phyloP scores from a whole-genome alignment of 2,888 invertebrate species.

The Scaptomyza tumidula region DNA sequence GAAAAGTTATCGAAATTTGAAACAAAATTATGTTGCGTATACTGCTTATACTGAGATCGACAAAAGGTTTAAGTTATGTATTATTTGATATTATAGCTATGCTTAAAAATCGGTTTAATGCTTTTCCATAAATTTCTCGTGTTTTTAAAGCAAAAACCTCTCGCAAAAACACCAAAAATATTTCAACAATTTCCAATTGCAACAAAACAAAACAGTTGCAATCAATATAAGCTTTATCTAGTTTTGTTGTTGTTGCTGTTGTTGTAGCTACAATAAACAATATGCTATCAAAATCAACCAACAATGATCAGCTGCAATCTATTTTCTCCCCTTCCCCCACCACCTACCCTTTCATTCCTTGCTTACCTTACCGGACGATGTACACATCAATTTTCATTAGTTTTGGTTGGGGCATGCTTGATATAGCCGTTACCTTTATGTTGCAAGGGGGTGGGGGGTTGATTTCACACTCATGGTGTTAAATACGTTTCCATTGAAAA shows the following conservation, averaged over 20 bases:
- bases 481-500: slow-evolving; percentile 54
- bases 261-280: neutral
- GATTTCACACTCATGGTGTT: slow-evolving; percentile 27
- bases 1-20: too few relatives aligned
- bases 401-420: slow-evolving; percentile 40
- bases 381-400: slow-evolving; percentile 58
- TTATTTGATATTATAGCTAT: too few relatives aligned
- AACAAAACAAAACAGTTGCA: slow-evolving; percentile 15
- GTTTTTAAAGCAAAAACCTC: neutral
- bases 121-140: too few relatives aligned
- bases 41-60: too few relatives aligned
- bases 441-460: neutral
- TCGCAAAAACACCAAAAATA: neutral
- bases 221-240: slow-evolving; percentile 39
- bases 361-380: slow-evolving; percentile 30
- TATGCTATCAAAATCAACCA: neutral
- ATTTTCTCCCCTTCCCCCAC: slow-evolving; percentile 4
- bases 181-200: neutral
- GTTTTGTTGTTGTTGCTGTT: neutral
- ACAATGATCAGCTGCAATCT: slow-evolving; percentile 54
- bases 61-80: too few relatives aligned
- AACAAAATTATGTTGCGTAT: too few relatives aligned
- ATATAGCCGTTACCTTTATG: slow-evolving; percentile 31
- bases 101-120: too few relatives aligned
- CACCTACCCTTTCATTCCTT: neutral